Percentiles rank a stretch among this genome's conserved stretches.
phyloP scores from a whole-genome alignment of 2,888 invertebrate genomes.

The Hoplodrina blanda region DNA sequence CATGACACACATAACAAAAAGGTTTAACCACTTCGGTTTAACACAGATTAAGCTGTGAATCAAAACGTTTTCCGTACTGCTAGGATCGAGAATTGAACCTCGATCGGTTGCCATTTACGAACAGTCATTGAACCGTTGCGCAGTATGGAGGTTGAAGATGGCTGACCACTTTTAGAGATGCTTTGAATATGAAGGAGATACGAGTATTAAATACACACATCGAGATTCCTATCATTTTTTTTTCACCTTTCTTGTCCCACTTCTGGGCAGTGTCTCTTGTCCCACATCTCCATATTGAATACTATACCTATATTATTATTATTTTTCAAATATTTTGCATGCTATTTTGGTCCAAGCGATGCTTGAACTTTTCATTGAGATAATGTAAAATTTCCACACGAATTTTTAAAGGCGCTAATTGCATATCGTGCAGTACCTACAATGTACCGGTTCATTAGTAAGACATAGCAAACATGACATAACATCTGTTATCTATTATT shows the following conservation, averaged over 20 bases:
- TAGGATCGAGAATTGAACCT: constrained; percentile 54
- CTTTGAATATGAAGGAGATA: constrained; percentile 21
- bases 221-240: too few relatives aligned
- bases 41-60: constrained; percentile 35
- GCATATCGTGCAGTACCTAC: constrained; percentile 8
- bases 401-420: constrained; percentile 22
- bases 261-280: too few relatives aligned
- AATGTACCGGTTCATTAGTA: constrained; percentile 22
- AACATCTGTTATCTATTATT: constrained; percentile 30
- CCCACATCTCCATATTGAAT: too few relatives aligned
- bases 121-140: constrained; percentile 62
- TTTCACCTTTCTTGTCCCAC: too few relatives aligned
- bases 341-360: background rate
- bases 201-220: constrained; percentile 2
- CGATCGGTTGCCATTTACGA: constrained; percentile 43
- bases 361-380: background rate
- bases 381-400: constrained; percentile 10
- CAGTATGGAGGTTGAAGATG: constrained; percentile 17
- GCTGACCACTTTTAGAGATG: constrained; percentile 3
- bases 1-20: constrained; percentile 60
- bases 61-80: constrained; percentile 52
- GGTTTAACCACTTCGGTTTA: constrained; percentile 23
- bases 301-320: background rate
- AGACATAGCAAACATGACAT: constrained; percentile 32
- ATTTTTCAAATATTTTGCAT: background rate